phyloP scores from a whole-genome alignment of 2,797 vertebrate genomes.

The Melanotaenia pygmaea region DNA sequence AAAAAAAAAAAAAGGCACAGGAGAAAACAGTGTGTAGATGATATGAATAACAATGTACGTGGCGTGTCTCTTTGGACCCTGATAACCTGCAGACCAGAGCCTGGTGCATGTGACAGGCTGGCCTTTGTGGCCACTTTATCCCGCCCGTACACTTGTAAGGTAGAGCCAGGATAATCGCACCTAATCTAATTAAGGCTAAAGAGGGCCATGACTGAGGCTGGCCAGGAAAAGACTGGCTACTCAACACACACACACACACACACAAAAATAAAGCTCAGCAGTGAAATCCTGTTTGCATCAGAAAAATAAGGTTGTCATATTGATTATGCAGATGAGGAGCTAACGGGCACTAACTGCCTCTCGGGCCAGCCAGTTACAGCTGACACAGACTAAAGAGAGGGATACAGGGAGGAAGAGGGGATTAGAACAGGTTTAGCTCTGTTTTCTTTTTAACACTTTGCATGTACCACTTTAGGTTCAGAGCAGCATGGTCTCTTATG shows the following conservation, averaged over 20 bases:
- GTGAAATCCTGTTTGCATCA: slow-evolving; percentile 96
- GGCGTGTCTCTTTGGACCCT: slow-evolving; percentile 84
- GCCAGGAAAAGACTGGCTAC: slow-evolving; percentile 83
- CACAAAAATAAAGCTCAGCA: slow-evolving; percentile 86
- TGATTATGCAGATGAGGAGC: slow-evolving; percentile 95
- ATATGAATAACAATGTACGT: slow-evolving; percentile 96
- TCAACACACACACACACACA: slow-evolving; percentile 29
- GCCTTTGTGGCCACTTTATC: slow-evolving; percentile 98
- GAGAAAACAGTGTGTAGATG: slow-evolving; percentile 86
- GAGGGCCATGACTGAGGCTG: slow-evolving; percentile 98
- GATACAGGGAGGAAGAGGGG: slow-evolving; percentile 82
- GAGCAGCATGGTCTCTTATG: slow-evolving; percentile 26
- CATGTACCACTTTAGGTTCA: slow-evolving; percentile 39
- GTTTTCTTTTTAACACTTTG: slow-evolving; percentile 58
- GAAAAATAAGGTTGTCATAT: slow-evolving; percentile 99
- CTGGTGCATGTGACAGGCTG: slow-evolving; percentile 89
- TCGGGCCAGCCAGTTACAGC: slow-evolving; percentile 85
- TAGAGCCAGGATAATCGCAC: slow-evolving; percentile 98
- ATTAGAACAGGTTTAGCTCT: slow-evolving; percentile 88
- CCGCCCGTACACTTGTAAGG: slow-evolving; percentile 97
- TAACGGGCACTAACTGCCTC: slow-evolving; percentile 85
- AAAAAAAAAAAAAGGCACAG: slow-evolving; percentile 69
- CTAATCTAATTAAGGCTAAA: slow-evolving; percentile 99
- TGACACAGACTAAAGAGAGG: slow-evolving; percentile 85
- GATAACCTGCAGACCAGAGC: slow-evolving; percentile 91